A percentile compares a stretch with the other conserved stretches of the same genome.
phyloP scores from a whole-genome alignment of 1,140 invertebrate genomes.

The Meloidogyne exigua region DNA sequence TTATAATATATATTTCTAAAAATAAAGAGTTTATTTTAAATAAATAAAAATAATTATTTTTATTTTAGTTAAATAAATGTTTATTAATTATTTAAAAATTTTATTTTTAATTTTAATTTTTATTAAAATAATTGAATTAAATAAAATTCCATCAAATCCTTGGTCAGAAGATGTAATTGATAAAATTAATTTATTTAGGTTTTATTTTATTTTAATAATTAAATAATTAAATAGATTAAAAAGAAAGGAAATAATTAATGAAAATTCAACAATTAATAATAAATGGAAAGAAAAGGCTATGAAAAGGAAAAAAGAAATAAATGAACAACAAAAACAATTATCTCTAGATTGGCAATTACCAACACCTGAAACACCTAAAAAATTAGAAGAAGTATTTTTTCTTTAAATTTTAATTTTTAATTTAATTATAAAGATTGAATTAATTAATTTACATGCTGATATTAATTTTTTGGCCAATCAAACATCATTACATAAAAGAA shows the following conservation, averaged over 20 bases:
- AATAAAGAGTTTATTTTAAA: too few relatives aligned
- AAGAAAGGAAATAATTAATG: background rate
- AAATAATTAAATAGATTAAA: background rate
- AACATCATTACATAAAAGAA: slow-evolving; percentile 29
- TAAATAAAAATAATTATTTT: too few relatives aligned
- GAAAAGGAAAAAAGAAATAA: background rate
- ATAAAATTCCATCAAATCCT: background rate
- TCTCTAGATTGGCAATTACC: slow-evolving; percentile 23
- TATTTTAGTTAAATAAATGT: too few relatives aligned
- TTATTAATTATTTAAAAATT: background rate
- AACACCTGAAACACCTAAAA: background rate
- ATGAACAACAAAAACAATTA: background rate
- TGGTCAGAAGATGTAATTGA: background rate
- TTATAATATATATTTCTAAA: too few relatives aligned
- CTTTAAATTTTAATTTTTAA: background rate
- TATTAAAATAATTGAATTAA: background rate
- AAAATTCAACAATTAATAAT: background rate
- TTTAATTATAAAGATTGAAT: slow-evolving; percentile 12
- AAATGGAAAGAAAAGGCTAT: background rate
- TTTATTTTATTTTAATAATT: background rate
- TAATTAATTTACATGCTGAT: slow-evolving; percentile 25
- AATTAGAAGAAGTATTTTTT: background rate
- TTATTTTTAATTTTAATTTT: background rate
- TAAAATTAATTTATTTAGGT: background rate
- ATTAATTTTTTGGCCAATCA: slow-evolving; percentile 31